Evolutionary conservation across 2,888 invertebrate species (phyloP).

Genomic region (Chalcis sispes): DNA sequence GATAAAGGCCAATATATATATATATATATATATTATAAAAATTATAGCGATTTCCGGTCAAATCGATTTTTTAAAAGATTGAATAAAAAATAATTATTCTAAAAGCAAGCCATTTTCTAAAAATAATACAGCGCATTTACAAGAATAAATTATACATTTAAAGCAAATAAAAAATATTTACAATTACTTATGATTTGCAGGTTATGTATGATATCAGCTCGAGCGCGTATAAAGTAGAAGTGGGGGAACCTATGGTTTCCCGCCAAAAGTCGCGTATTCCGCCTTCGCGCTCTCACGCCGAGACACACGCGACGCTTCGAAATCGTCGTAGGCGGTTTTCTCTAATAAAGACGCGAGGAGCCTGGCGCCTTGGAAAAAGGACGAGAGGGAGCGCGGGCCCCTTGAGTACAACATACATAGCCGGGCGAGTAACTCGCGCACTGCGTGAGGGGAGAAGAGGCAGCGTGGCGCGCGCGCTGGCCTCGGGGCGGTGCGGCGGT

Average conservation of each 20-base stretch:
- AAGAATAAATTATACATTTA: too few species aligned
- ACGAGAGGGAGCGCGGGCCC: background rate
- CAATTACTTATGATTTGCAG: background rate
- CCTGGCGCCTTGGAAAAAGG: background rate
- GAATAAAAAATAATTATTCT: too few species aligned
- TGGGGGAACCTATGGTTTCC: too few species aligned
- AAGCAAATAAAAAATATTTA: background rate
- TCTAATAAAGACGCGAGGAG: background rate
- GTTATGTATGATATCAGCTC: background rate
- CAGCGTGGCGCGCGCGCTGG: background rate
- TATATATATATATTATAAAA: background rate
- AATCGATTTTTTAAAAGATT: too few species aligned
- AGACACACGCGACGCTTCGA: too few species aligned
- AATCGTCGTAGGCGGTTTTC: constrained; percentile 25
- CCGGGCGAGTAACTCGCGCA: background rate
- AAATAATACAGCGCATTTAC: too few species aligned
- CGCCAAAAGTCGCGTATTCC: constrained; percentile 10
- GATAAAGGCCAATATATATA: background rate
- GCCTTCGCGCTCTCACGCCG: background rate
- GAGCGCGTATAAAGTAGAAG: too few species aligned
- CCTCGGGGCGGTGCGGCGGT: constrained; percentile 44
- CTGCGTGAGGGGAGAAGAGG: background rate
- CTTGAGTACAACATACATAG: too few species aligned
- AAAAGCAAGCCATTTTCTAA: too few species aligned
- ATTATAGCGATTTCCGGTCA: too few species aligned